A percentile compares a stretch with the other conserved stretches of the same genome.
Conservation (phyloP, 2,797 vertebrate species). For the Chaunax sp. region DNA sequence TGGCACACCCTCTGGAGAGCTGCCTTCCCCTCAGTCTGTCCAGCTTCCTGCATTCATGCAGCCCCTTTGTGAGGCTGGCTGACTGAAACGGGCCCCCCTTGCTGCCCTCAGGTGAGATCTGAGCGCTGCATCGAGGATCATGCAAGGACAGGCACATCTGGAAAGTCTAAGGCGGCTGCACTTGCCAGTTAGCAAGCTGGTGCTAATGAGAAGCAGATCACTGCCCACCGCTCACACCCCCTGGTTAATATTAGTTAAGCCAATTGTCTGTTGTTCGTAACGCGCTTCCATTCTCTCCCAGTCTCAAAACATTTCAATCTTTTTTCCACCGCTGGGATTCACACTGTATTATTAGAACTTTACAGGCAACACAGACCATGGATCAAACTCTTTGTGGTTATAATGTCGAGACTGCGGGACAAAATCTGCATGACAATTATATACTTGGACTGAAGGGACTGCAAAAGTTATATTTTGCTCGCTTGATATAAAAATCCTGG, state of each 20-base stretch:
- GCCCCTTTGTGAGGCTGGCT: slow-evolving; percentile 35
- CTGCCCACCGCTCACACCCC: slow-evolving; percentile 40
- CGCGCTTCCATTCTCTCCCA: slow-evolving; percentile 11
- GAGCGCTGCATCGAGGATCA: slow-evolving; percentile 56
- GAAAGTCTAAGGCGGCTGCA: slow-evolving; percentile 41
- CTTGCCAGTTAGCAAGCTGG: slow-evolving; percentile 49
- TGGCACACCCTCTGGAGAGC: slow-evolving; percentile 61
- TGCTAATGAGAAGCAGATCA: slow-evolving; percentile 65
- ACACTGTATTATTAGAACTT: slow-evolving; percentile 11
- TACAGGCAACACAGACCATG: neutral
- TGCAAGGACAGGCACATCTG: slow-evolving; percentile 58
- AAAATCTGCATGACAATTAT: slow-evolving; percentile 45
- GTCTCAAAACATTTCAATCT: slow-evolving; percentile 19
- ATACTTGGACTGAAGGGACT: slow-evolving; percentile 43
- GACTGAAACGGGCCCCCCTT: slow-evolving; percentile 52
- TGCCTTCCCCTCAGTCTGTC: slow-evolving; percentile 60
- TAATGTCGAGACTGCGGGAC: slow-evolving; percentile 5
- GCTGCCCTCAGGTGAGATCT: slow-evolving; percentile 68
- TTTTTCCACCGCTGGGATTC: slow-evolving; percentile 27
- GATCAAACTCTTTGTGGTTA: slow-evolving; percentile 39
- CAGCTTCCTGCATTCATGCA: slow-evolving; percentile 56
- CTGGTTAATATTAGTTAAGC: slow-evolving; percentile 51
- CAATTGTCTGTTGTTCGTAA: slow-evolving; percentile 23
- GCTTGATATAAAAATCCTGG: slow-evolving; percentile 34
- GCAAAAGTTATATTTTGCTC: slow-evolving; percentile 42